Evolutionary conservation across 2,797 vertebrate genomes (phyloP), one percentile per base, ranked within the genome.

Genomic region (Tamandua tetradactyla): DNA sequence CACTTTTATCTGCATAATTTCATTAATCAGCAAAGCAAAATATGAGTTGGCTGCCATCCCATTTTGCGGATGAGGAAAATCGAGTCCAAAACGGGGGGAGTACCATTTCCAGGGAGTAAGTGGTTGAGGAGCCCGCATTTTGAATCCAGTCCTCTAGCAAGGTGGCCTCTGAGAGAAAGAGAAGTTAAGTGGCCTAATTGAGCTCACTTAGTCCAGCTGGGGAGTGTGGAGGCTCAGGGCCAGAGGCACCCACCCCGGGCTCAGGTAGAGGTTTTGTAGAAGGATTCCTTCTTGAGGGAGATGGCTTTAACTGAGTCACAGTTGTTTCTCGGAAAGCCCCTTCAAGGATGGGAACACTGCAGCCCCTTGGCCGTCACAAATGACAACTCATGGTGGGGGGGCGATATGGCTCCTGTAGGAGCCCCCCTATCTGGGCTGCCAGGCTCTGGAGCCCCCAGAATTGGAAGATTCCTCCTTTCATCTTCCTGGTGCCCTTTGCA

Each of bases 401-500:
- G n/a, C 4, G 59, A 64, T 52, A 75, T 22, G 79, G 72, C 66
- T 80, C 47, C 44, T 4, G 0, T 66, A 49, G 62, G 78, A 93
- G 78, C 89, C 93, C 94, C 94, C 91, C 74, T 52, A 92, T 90
- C 87, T 88, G 95, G 95, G 92, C 42, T 62, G 75, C 79, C 0
- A 8, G 59, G n/a, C 91, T 83, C 94, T 81, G 92, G 87, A 81
- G 52, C 76, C 92, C 82, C 96, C 64, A n/a, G 78, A 92, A 49
- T 86, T 90, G 91, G 88, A 40, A 79, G 44, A 78, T 92, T 76
- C 81, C 96, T 95, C 55, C 2, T 62, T 61, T 78, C 81, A 2
- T 83, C 64, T 96, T 62, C 64, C 75, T 69, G 1, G 13, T 93
- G 94, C 94, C 95, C 96, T 98, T 37, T 5, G 78, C 72, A 88